Percentiles rank a stretch among this genome's conserved stretches.
Conservation (phyloP, 1,140 invertebrate species). For the Macrobrachium rosenbergii region DNA sequence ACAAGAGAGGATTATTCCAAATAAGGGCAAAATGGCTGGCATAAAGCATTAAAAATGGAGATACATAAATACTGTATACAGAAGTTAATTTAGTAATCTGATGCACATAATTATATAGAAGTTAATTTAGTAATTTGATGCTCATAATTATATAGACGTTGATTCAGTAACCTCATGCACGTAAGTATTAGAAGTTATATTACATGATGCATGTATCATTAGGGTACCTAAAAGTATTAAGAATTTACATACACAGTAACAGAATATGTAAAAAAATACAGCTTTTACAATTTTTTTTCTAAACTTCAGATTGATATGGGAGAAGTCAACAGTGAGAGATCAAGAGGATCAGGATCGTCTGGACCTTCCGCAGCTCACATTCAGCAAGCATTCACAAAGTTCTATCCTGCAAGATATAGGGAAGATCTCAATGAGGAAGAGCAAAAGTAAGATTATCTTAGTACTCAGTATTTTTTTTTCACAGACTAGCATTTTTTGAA, state of each 20-base stretch:
- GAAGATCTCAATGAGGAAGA: slow-evolving; percentile 84
- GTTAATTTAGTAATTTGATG: no score
- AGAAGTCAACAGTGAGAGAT: slow-evolving; percentile 77
- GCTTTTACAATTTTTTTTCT: slow-evolving; percentile 52
- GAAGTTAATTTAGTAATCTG: no score
- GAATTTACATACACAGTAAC: not conserved
- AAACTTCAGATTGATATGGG: slow-evolving; percentile 78
- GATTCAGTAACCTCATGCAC: no score
- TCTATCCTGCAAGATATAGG: slow-evolving; percentile 89
- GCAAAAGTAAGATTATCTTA: slow-evolving; percentile 74
- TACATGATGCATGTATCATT: no score
- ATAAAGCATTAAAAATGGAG: no score
- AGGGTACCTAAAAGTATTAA: not conserved
- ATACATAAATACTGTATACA: no score
- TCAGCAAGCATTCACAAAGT: slow-evolving; percentile 86
- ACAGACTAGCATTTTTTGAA: no score
- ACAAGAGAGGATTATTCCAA: no score
- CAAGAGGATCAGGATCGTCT: slow-evolving; percentile 74
- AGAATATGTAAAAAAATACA: not conserved
- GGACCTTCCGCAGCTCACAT: slow-evolving; percentile 75
- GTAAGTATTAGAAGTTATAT: no score
- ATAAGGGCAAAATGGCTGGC: no score
- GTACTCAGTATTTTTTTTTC: not conserved
- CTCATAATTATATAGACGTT: no score
- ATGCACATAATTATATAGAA: no score